These are phyloP conservation scores for Alviniconcha strummeri DNA, from an alignment of 2,888 invertebrate genomes.

Conservation along the genomic window DNA sequence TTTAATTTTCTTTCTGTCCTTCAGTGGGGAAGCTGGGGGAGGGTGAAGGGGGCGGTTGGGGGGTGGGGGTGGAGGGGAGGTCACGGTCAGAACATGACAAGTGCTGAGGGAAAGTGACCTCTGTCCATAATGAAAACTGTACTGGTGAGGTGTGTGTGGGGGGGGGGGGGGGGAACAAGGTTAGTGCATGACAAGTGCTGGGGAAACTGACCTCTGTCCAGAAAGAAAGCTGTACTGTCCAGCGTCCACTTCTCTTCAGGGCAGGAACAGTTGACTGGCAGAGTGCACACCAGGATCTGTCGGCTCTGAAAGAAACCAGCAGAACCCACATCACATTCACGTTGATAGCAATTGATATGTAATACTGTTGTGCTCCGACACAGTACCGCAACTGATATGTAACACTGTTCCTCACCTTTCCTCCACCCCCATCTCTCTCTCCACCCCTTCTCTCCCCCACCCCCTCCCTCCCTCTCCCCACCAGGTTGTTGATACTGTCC, in stretches of 20 bases:
- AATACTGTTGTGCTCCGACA: too few relatives aligned
- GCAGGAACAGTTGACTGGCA: slow-evolving; percentile 59
- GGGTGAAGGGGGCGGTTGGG: background rate
- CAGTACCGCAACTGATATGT: too few relatives aligned
- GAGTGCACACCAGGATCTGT: slow-evolving; percentile 57
- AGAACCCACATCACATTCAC: too few relatives aligned
- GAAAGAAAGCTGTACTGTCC: slow-evolving; percentile 61
- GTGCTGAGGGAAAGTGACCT: background rate
- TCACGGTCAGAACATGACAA: too few relatives aligned
- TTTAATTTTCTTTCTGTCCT: background rate
- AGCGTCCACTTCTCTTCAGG: slow-evolving; percentile 62
- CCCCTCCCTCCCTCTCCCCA: background rate
- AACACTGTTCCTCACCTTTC: too few relatives aligned
- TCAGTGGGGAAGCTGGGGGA: background rate
- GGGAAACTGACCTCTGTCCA: slow-evolving; percentile 62
- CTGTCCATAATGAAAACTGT: background rate
- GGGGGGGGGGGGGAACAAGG: background rate
- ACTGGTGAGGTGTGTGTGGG: background rate
- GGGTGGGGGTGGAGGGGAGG: too few relatives aligned
- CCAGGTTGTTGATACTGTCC: too few relatives aligned
- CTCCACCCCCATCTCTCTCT: too few relatives aligned
- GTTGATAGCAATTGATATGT: too few relatives aligned
- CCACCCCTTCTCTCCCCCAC: too few relatives aligned
- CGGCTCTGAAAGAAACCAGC: slow-evolving; percentile 56
- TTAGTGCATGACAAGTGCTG: background rate